These are phyloP conservation scores for Megaustenia siamemsis DNA, from an alignment of 2,888 invertebrate species.

Conservation along the genomic window DNA sequence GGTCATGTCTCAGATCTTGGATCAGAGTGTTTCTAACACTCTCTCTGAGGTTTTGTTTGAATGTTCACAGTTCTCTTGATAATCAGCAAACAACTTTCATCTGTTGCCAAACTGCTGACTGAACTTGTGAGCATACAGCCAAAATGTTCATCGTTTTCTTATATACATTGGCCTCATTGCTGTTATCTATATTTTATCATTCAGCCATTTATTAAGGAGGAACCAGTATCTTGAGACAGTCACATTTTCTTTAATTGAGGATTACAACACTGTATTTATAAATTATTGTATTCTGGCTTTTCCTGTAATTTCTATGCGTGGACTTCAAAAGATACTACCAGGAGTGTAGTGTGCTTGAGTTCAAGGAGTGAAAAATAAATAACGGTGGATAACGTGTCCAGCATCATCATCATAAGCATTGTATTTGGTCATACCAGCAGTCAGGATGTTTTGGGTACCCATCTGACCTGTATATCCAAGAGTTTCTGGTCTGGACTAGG, in stretches of 20 bases:
- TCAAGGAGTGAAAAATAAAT: not conserved
- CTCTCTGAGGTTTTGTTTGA: constrained; percentile 85
- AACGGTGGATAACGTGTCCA: not conserved
- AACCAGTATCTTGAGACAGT: not conserved
- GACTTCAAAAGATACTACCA: too few relatives aligned
- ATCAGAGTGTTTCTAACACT: constrained; percentile 94
- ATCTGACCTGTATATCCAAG: not conserved
- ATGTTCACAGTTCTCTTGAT: constrained; percentile 69
- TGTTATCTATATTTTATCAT: not conserved
- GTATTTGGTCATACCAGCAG: not conserved
- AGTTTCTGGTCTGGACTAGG: not conserved
- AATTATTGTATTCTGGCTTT: not conserved
- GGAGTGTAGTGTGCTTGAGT: not conserved
- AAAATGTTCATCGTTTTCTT: not conserved
- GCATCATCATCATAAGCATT: not conserved
- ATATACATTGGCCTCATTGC: not conserved
- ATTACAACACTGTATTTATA: not conserved
- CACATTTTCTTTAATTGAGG: not conserved
- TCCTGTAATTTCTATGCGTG: not conserved
- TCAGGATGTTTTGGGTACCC: not conserved
- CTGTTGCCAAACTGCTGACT: constrained; percentile 14
- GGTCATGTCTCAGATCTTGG: constrained; percentile 98
- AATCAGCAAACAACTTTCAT: constrained; percentile 3
- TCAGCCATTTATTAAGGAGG: not conserved
- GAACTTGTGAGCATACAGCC: not conserved